Percentiles rank a stretch among this genome's conserved stretches.
phyloP scores from a whole-genome alignment of 2,113 vertebrate species.

The Phycodurus eques region DNA sequence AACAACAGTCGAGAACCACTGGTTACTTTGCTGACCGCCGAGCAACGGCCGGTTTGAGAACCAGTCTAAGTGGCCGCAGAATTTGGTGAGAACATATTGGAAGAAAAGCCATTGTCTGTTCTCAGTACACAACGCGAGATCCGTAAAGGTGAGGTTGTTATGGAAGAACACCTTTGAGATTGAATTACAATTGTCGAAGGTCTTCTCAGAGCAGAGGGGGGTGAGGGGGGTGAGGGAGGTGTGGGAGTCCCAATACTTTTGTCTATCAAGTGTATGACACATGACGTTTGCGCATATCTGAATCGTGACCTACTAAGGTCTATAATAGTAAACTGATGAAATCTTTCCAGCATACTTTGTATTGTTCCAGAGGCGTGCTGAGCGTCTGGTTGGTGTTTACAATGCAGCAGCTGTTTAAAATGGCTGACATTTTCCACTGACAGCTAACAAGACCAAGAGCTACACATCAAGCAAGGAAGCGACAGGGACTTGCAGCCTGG shows the following conservation, averaged over 20 bases:
- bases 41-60: too few species aligned
- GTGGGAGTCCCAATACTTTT: not conserved
- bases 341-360: conserved; percentile 26
- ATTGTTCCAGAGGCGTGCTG: conserved; percentile 20
- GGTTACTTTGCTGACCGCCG: too few species aligned
- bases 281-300: not conserved
- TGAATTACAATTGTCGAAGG: too few species aligned
- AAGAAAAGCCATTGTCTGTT: too few species aligned
- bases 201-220: too few species aligned
- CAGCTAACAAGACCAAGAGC: conserved; percentile 18
- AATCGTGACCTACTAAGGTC: not conserved
- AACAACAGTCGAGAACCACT: too few species aligned
- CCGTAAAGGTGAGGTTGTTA: too few species aligned
- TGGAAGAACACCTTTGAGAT: too few species aligned
- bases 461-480: conserved; percentile 1
- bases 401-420: conserved; percentile 54
- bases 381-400: conserved; percentile 34
- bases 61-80: too few species aligned
- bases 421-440: conserved; percentile 36
- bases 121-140: too few species aligned
- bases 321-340: conserved; percentile 13
- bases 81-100: too few species aligned
- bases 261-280: not conserved
- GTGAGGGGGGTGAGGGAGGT: too few species aligned
- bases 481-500: not conserved